These are phyloP conservation scores for Lycophotia porphyrea DNA, from an alignment of 2,888 invertebrate species.

Conservation along the genomic window DNA sequence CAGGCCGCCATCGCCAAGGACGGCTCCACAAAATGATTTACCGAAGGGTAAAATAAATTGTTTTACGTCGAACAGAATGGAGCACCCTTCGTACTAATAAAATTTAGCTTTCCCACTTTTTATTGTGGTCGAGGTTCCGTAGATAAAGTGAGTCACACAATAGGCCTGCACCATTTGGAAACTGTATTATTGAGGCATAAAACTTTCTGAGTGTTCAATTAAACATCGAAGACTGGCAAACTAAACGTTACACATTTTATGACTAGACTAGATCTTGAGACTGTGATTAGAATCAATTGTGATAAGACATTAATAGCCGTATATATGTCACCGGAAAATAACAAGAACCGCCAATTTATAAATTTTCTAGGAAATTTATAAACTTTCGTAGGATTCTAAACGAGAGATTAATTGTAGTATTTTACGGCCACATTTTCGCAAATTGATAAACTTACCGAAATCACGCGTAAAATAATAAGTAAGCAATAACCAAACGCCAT, in stretches of 20 bases:
- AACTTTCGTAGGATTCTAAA: too few relatives aligned
- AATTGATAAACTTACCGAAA: too few relatives aligned
- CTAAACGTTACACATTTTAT: constrained; percentile 45
- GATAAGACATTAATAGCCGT: constrained; percentile 21
- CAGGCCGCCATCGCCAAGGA: constrained; percentile 51
- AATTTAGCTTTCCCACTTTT: constrained; percentile 54
- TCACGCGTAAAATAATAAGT: too few relatives aligned
- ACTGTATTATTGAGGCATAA: constrained; percentile 36
- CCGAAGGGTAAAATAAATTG: constrained; percentile 64
- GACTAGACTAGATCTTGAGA: constrained; percentile 25
- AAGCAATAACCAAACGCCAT: too few relatives aligned
- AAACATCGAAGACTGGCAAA: constrained; percentile 17
- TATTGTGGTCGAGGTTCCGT: constrained; percentile 32
- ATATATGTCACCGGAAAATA: too few relatives aligned
- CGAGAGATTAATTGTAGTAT: too few relatives aligned
- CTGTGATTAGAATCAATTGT: constrained; percentile 37
- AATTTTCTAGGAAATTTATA: too few relatives aligned
- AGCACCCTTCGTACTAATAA: constrained; percentile 58
- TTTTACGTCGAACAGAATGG: constrained; percentile 64
- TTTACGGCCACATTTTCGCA: too few relatives aligned
- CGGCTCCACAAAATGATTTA: constrained; percentile 63
- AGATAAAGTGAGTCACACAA: constrained; percentile 33
- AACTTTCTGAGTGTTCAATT: constrained; percentile 47
- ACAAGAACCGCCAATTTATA: too few relatives aligned
- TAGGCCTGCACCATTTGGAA: constrained; percentile 24